Conservation (phyloP, 2,888 invertebrate species). For the Bunonema sp. region DNA sequence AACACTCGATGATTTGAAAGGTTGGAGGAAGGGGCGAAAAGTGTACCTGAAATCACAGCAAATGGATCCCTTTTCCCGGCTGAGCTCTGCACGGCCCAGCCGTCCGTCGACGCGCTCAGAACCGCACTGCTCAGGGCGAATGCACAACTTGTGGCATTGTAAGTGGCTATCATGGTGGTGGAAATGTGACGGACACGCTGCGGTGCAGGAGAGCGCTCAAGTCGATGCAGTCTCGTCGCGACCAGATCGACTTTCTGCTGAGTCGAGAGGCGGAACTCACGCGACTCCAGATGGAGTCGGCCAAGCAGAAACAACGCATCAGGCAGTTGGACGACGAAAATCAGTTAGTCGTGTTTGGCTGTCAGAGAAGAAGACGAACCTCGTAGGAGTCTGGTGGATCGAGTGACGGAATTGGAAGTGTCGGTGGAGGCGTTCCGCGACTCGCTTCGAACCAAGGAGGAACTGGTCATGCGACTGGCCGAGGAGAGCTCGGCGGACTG, state of each 20-base stretch:
- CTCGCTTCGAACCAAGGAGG: slow-evolving; percentile 34
- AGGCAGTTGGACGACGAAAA: slow-evolving; percentile 21
- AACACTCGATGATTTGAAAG: no score
- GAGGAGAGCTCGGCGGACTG: slow-evolving; percentile 17
- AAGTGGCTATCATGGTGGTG: slow-evolving; percentile 1
- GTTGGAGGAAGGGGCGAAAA: no score
- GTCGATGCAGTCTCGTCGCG: slow-evolving; percentile 7
- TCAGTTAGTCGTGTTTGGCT: slow-evolving; percentile 7
- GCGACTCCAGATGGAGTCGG: slow-evolving; percentile 20
- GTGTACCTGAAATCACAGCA: no score
- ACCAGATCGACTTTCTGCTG: slow-evolving; percentile 12
- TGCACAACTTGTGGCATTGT: slow-evolving; percentile 28
- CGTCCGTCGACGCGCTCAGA: slow-evolving; percentile 19
- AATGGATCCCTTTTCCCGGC: no score
- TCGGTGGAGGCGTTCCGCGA: slow-evolving; percentile 32
- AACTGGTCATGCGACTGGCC: slow-evolving; percentile 27
- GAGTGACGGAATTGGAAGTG: slow-evolving; percentile 12
- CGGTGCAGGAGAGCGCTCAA: no score
- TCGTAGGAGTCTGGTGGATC: slow-evolving; percentile 16
- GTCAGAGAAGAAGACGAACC: not conserved
- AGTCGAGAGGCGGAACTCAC: slow-evolving; percentile 17
- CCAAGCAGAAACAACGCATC: slow-evolving; percentile 15
- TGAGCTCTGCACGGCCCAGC: no score
- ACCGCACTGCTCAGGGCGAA: slow-evolving; percentile 23
- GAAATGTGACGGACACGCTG: not conserved